Evolutionary conservation across 2,888 invertebrate genomes (phyloP).

Genomic region (Cloeon dipterum): DNA sequence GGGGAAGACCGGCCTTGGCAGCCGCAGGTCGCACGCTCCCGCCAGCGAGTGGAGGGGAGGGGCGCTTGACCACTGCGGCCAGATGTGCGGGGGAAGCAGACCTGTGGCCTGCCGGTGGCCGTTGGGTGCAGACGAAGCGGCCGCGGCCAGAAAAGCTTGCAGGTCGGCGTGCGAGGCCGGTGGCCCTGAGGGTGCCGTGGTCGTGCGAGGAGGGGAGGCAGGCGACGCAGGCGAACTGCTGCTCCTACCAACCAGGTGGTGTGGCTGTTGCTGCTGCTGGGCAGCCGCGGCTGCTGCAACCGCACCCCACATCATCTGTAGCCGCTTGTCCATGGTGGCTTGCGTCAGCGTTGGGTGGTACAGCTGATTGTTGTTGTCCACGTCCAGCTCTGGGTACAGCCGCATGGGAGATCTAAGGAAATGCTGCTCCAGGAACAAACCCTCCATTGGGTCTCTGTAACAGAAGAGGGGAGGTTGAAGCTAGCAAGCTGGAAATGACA

Average conservation of each 20-base stretch:
- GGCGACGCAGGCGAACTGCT: neutral
- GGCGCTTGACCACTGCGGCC: neutral
- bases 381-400: conserved; percentile 25
- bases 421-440: conserved; percentile 66
- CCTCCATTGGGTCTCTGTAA: conserved; percentile 74
- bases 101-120: neutral
- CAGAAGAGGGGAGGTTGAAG: conserved; percentile 12
- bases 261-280: neutral
- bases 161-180: neutral
- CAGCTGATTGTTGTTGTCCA: conserved; percentile 1
- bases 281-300: neutral
- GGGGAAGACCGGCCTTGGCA: neutral
- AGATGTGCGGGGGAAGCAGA: neutral
- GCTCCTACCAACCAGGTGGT: neutral
- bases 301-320: neutral
- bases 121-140: neutral
- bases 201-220: neutral
- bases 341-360: neutral
- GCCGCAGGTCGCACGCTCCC: neutral
- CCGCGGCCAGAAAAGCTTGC: neutral
- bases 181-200: neutral
- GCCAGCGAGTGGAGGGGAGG: neutral
- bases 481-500: too few relatives aligned
- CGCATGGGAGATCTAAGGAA: conserved; percentile 54
- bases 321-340: conserved; percentile 1